Evolutionary conservation across 2,888 invertebrate genomes (phyloP).

Genomic region (Protodeltote pygarga): DNA sequence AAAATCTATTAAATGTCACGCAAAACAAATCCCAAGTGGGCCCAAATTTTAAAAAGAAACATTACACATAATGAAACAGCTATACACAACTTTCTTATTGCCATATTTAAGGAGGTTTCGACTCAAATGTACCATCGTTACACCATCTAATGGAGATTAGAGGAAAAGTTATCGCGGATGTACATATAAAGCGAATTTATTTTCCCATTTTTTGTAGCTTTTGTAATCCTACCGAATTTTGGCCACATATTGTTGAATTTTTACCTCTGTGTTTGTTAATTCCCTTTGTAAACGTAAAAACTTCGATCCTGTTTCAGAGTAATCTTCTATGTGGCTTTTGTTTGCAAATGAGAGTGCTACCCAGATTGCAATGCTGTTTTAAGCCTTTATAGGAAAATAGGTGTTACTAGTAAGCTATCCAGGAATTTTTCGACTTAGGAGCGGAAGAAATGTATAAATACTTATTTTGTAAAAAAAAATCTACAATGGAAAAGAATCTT

Average conservation of each 20-base stretch:
- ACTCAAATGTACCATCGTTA: constrained; percentile 46
- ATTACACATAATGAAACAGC: constrained; percentile 59
- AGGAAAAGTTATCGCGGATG: constrained; percentile 30
- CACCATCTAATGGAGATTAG: constrained; percentile 48
- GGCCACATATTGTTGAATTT: constrained; percentile 16
- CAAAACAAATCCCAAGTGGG: constrained; percentile 5
- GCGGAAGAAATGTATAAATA: too few species aligned
- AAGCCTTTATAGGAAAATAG: background rate
- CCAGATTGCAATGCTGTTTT: background rate
- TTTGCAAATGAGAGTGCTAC: background rate
- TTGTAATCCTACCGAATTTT: constrained; percentile 23
- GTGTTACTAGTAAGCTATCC: too few species aligned
- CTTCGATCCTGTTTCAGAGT: constrained; percentile 12
- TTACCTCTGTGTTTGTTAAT: constrained; percentile 21
- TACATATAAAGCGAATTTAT: constrained; percentile 17
- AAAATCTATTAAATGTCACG: too few species aligned
- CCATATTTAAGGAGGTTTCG: constrained; percentile 48
- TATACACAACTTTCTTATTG: constrained; percentile 55
- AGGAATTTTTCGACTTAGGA: too few species aligned
- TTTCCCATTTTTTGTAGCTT: constrained; percentile 18
- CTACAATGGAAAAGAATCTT: too few species aligned
- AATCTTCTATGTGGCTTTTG: constrained; percentile 5
- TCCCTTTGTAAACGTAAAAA: constrained; percentile 26
- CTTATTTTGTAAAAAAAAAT: too few species aligned
- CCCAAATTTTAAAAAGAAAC: constrained; percentile 51